Evolutionary conservation across 2,113 vertebrate species (phyloP), one percentile per base, ranked within the genome.

Genomic region (Lontra canadensis): DNA sequence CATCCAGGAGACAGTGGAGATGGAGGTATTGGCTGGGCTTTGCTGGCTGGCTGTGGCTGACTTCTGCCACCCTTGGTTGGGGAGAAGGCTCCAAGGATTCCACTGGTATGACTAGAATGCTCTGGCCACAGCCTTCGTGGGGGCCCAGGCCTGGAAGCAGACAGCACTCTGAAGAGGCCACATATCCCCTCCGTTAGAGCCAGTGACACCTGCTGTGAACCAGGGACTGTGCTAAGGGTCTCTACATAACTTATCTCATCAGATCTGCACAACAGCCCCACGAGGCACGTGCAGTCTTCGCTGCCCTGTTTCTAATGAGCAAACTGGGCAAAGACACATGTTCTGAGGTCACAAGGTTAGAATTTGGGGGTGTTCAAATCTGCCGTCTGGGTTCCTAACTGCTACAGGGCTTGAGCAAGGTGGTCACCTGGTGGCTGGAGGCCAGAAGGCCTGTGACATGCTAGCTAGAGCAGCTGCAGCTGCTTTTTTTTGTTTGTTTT

Each of bases 1-100:
- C 95, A 88, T 90, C 81, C 59, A 7, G 97, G 34, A 84, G 65
- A 42, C 0, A 44, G 49, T 55, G 65, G n/a, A 67, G 67, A 73
- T 88, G 92, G 82, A 97, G 95, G 95, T 95, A 97, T 21, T 10
- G 74, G 13, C 52, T n/a, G 39, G n/a, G 59, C 17, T 80, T 86
- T 2, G 25, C 87, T 67, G 65, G n/a, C 13, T 69, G 63, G 39
- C 49, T 61, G 52, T 29, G 7, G 36, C 61, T 47, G 52, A 29
- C 26, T 81, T 82, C 73, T n/a, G 47, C 34, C 63, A 29, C 18
- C 17, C 34, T 31, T 0, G 0, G 39, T n/a, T 0, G 0, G 39
- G 52, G 65, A 59, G 36, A 26, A 82, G 82, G 1, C 57, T 31
- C 8, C n/a, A 11, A 14, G 14, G 29, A 59, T 65, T 42, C 86